Base-by-base conservation (phyloP, 2,113 vertebrate species). In the Tor tambroides region DNA sequence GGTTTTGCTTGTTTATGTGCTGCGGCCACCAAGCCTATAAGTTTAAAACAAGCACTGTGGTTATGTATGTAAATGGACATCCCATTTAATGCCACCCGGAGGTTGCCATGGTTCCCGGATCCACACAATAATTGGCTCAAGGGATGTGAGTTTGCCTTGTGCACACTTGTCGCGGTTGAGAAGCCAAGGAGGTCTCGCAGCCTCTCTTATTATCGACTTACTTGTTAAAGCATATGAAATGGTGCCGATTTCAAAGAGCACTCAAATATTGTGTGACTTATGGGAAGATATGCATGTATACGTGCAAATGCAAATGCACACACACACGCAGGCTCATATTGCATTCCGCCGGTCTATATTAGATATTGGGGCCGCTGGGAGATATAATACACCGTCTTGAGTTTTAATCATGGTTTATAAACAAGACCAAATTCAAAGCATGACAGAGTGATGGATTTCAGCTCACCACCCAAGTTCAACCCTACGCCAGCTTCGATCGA, bases 101-200 rank as follows among this genome's bases (percentile, higher is more conserved):
- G 90, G 91, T 91, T 92, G 88, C 88, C 84, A 89, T 91, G 90
- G 91, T 54, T 86, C 49, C 88, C 84, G 83, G 78, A 89, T 85
- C 82, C 38, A n/a, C 84, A 86, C 80, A 85, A 87, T 91, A 89
- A 91, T 86, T 91, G 88, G 87, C 77, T 90, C 80, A 87, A 85
- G 71, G 87, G 85, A 89, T 87, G 80, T 85, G 80, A 85, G 26
- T 79, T 88, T 89, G 79, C 43, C 86, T 84, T 83, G 71, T 78
- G 87, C 23, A 0, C 41, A 77, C 67, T 72, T 61, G 86, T 26
- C 71, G 59, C 11, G 59, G 23, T 61, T n/a, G 38, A 41, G 26
- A 72, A 79, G 75, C 75, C 30, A 63, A 49, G n/a, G 14, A 49
- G 69, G 35, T 85, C 28, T 54, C 67, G 32, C 46, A 81, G 54